Conservation (phyloP, 2,797 vertebrate genomes). For the Jordanella pulchra region DNA sequence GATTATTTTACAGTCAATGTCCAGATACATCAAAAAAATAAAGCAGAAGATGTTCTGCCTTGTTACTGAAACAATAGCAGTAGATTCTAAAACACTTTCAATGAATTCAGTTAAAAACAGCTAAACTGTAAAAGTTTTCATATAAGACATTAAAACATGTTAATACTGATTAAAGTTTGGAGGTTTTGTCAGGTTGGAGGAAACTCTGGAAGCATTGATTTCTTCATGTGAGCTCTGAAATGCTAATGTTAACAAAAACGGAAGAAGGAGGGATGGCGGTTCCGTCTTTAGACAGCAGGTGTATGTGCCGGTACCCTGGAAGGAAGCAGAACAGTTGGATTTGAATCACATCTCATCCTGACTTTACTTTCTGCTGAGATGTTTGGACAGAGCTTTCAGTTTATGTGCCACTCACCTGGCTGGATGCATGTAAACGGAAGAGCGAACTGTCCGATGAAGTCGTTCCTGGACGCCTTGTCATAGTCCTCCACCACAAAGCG, state of each 20-base stretch:
- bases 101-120: not conserved
- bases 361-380: not conserved
- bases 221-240: constrained; percentile 66
- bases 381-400: too few relatives aligned
- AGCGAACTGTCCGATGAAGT: constrained; percentile 90
- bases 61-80: not conserved
- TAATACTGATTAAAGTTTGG: not conserved
- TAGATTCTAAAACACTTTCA: not conserved
- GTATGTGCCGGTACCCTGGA: constrained; percentile 88
- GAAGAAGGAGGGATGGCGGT: constrained; percentile 87
- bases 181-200: not conserved
- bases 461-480: constrained; percentile 84
- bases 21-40: not conserved
- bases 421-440: constrained; percentile 85
- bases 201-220: not conserved
- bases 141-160: not conserved
- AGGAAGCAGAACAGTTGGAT: not conserved
- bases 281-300: constrained; percentile 90
- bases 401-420: constrained; percentile 74
- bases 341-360: not conserved
- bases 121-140: not conserved
- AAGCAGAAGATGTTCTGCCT: not conserved
- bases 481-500: constrained; percentile 90
- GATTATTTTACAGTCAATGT: not conserved
- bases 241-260: constrained; percentile 86